These are phyloP conservation scores for Pristionchus japonicus DNA, from an alignment of 2,888 invertebrate genomes.

Conservation along the genomic window DNA sequence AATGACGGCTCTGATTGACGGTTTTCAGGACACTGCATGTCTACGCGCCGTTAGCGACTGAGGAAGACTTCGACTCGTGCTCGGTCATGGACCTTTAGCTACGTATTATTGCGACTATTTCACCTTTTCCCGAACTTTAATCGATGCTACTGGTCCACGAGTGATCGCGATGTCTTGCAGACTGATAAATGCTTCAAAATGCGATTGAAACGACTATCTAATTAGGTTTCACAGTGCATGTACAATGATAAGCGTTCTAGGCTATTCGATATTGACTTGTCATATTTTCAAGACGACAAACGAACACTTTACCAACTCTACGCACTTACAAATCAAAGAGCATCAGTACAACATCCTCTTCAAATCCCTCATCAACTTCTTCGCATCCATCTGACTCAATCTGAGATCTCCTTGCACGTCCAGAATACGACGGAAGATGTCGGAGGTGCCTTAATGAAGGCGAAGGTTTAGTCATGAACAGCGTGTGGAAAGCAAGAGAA, in stretches of 20 bases:
- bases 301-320: neutral
- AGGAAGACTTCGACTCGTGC: neutral
- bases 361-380: constrained; percentile 4
- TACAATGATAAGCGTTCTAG: neutral
- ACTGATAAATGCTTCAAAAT: neutral
- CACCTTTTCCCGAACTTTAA: neutral
- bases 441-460: neutral
- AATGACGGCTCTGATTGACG: neutral
- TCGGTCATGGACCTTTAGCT: neutral
- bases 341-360: neutral
- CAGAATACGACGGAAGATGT: neutral
- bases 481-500: too few relatives aligned
- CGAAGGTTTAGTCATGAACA: too few relatives aligned
- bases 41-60: neutral
- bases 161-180: neutral
- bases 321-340: neutral
- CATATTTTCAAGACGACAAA: neutral
- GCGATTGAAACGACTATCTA: neutral
- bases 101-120: neutral
- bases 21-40: neutral
- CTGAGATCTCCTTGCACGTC: neutral
- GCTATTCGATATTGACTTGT: neutral
- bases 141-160: neutral
- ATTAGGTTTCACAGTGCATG: neutral
- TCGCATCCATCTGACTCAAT: constrained; percentile 10